These are phyloP conservation scores for Urocitellus parryii DNA, from an alignment of 2,113 vertebrate species.

Conservation along the genomic window DNA sequence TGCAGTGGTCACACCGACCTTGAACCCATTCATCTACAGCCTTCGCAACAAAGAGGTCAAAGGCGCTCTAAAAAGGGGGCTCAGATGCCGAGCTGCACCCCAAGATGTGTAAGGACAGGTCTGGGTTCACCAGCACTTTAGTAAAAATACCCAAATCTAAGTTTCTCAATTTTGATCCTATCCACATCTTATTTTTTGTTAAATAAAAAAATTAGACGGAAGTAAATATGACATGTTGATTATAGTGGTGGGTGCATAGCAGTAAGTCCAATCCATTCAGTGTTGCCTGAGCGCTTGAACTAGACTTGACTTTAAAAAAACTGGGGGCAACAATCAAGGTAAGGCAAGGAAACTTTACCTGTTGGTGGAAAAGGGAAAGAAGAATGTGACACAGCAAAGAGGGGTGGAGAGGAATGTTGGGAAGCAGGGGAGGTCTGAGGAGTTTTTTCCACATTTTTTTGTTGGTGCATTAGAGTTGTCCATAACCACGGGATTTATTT, in stretches of 20 bases:
- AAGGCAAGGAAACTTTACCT: not conserved
- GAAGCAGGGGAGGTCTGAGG: no score
- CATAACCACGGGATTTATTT: no score
- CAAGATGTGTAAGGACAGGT: not conserved
- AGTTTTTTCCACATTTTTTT: no score
- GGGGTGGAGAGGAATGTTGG: not conserved
- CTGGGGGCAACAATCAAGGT: not conserved
- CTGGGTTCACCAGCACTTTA: not conserved
- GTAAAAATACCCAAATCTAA: not conserved
- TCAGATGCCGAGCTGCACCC: not conserved
- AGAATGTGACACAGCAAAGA: accelerated
- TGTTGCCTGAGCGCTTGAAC: no score
- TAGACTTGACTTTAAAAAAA: not conserved
- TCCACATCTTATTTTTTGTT: no score
- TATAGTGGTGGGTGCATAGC: no score
- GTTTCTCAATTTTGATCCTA: no score
- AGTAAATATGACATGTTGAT: no score
- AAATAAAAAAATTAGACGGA: no score
- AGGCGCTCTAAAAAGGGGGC: conserved; percentile 32
- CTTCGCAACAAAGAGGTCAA: conserved; percentile 76
- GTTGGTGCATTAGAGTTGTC: no score
- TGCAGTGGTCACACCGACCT: conserved; percentile 65
- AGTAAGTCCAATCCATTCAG: no score
- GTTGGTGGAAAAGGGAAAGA: not conserved
- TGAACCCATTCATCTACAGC: conserved; percentile 82